Evolutionary conservation across 1,140 invertebrate species (phyloP), one percentile per base, ranked within the genome.

Genomic region (Nomia melanderi): DNA sequence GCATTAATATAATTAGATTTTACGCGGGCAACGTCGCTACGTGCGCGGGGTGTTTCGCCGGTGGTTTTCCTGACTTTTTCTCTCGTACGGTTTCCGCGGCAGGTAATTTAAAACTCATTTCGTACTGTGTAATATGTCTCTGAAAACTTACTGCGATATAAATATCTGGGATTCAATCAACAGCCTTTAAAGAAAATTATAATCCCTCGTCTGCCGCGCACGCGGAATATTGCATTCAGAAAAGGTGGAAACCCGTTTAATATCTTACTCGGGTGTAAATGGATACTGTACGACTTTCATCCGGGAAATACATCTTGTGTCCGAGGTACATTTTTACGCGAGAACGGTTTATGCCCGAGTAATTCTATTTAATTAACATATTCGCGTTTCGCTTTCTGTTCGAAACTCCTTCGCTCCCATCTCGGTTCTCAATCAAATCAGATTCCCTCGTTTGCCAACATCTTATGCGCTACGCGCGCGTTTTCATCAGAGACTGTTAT

Each of bases 1-100:
- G 20, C 56, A 17, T 59, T 62, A 47, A 25, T 47, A 23, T 33
- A 62, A 71, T 71, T 62, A 62, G 23, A 11, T 59, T 44, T 39
- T 20, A 23, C 54, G 2, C 5, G 23, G n/a, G 9, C 2, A n/a
- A 25, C 0, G 11, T 1, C 39, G 14, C 14, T n/a, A n/a, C 25
- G 8, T 6, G n/a, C 2, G 0, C 6, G 4, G 11, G 1, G 12
- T 17, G 1, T 17, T 20, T 53, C 7, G 41, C 41, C 41, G 41
- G 6, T 17, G 41, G 36, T 12, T 44, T 44, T 44, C 41, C 41
- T 2, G 41, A 5, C 14, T 14, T 44, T 44, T 5, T 6, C 33
- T 36, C 14, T 20, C n/a, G 11, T 12, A 29, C 50, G 54, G 41
- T 6, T 29, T 0, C 11, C 2, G 11, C 1, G 27, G 14, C 11